Conservation (phyloP, 2,113 vertebrate species). For the Echinops telfairi region DNA sequence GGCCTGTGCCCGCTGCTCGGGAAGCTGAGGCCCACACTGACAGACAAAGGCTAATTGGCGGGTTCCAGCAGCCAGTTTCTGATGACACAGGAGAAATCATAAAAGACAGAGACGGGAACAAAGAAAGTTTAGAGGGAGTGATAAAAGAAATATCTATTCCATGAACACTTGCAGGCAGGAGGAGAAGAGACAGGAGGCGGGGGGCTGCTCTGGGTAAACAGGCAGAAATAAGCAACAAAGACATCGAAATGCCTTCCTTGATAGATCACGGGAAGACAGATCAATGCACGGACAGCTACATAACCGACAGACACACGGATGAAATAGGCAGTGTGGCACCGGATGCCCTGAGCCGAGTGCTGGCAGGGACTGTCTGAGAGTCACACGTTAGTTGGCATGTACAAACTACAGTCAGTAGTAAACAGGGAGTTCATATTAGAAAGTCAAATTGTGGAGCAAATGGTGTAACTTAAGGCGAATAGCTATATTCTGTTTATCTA, state of each 20-base stretch:
- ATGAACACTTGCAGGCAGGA: constrained; percentile 52
- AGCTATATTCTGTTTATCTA: background rate
- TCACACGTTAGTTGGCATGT: background rate
- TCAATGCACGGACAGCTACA: background rate
- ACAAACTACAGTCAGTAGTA: constrained; percentile 65
- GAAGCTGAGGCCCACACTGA: constrained; percentile 81
- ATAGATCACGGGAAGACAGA: background rate
- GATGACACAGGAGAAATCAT: constrained; percentile 87
- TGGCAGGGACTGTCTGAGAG: background rate
- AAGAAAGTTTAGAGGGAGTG: constrained; percentile 87
- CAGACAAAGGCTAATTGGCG: constrained; percentile 88
- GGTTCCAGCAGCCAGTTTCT: constrained; percentile 83
- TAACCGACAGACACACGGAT: constrained; percentile 4
- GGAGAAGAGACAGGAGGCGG: constrained; percentile 4
- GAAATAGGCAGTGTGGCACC: constrained; percentile 37
- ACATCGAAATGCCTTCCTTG: rapidly evolving
- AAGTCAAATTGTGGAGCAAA: constrained; percentile 74
- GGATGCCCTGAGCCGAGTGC: background rate
- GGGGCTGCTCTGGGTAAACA: constrained; percentile 1
- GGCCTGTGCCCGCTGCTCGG: constrained; percentile 58
- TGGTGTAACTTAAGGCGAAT: background rate
- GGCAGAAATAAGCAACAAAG: constrained; percentile 17
- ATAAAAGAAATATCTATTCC: constrained; percentile 70
- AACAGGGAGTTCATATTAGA: constrained; percentile 73
- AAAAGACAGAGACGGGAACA: constrained; percentile 85